Percentiles rank a stretch among this genome's conserved stretches.
phyloP scores from a whole-genome alignment of 2,888 invertebrate species.

The Orchesella flavescens region DNA sequence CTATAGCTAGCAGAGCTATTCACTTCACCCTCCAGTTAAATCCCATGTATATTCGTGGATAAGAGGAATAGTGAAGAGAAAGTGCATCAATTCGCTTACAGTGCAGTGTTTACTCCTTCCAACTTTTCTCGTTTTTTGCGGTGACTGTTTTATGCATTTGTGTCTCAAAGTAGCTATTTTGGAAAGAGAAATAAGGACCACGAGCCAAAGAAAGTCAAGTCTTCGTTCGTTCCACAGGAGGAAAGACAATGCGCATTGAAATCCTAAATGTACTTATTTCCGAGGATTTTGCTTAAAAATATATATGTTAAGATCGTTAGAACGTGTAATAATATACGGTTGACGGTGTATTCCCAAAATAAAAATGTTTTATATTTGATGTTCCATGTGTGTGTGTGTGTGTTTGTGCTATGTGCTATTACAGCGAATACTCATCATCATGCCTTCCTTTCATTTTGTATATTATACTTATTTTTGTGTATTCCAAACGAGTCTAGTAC shows the following conservation, averaged over 20 bases:
- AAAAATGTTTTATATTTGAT: background rate
- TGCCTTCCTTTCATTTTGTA: background rate
- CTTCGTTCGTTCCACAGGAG: background rate
- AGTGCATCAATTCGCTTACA: background rate
- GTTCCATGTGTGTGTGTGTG: background rate
- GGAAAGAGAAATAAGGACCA: background rate
- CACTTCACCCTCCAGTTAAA: background rate
- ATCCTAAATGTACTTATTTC: background rate
- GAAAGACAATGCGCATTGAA: background rate
- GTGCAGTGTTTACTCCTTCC: background rate
- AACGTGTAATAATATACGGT: no score
- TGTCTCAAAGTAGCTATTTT: conserved; percentile 19
- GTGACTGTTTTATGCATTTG: conserved; percentile 28
- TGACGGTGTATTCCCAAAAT: background rate
- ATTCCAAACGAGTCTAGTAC: background rate
- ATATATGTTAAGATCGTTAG: background rate
- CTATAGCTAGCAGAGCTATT: background rate
- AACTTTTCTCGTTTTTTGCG: background rate
- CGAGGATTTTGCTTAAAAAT: background rate
- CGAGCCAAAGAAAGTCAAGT: conserved; percentile 8
- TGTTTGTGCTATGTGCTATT: no score
- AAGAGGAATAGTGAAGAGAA: background rate
- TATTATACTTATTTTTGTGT: background rate
- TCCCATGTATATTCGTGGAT: background rate
- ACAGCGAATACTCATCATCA: background rate